Evolutionary conservation across 2,113 vertebrate species (phyloP), one percentile per base, ranked within the genome.

Genomic region (Phyllopteryx taeniolatus): DNA sequence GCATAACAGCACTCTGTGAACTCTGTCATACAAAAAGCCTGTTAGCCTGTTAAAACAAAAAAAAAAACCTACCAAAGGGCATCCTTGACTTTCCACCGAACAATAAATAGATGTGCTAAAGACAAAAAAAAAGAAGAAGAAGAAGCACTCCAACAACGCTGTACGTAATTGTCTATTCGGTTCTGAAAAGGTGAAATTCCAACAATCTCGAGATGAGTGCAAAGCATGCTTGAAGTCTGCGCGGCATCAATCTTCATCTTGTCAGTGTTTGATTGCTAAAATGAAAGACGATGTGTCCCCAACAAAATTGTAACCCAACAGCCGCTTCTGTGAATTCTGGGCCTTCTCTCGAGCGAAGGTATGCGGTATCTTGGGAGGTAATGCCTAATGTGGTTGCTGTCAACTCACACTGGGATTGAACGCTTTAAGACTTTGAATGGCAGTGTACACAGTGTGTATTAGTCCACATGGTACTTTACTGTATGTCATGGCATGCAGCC

Each of bases 211-310:
- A 68, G 78, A 81, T 47, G 6, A 33, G 71, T 33, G 44, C 72
- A 27, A 1, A 27, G 27, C 27, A 10, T 68, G 17, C 61, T 82
- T 75, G 60, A 77, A 85, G 77, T 76, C 64, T 68, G 72, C 71
- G 77, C 77, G n/a, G 43, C 72, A 5, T 72, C 79, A 74, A 70
- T 63, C 35, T 85, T 85, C 74, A 60, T 59, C 31, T 6, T 56
- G 75, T 74, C 78, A 42, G 73, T 7, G 67, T 78, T 75, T 87
- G 83, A 85, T 74, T 83, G 85, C 86, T 85, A 75, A 84, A 77
- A 76, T 67, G 49, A 77, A 77, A 72, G 68, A 67, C 68, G 9
- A 1, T 31, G 71, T 66, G 67, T 46, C 20, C 27, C 47, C 59
- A 33, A 74, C 65, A 69, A 59, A 75, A 81, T 72, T 79, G 75